Percentiles rank a stretch among this genome's conserved stretches.
phyloP scores from a whole-genome alignment of 2,797 vertebrate genomes.

The Premnoplex brunnescens region DNA sequence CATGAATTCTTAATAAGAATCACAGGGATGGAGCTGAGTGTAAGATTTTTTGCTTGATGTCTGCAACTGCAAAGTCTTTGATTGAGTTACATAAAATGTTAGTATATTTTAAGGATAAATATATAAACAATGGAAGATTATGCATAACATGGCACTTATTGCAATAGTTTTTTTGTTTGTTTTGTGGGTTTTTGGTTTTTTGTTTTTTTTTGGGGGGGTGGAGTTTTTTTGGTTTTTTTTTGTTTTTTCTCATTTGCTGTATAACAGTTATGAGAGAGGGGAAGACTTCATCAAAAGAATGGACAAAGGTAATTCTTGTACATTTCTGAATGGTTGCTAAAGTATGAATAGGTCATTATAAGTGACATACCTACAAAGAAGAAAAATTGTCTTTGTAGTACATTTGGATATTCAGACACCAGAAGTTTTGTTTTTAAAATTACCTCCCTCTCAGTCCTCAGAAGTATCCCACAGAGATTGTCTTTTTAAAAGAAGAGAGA shows the following conservation, averaged over 20 bases:
- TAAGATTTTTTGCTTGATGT: background rate
- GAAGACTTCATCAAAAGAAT: background rate
- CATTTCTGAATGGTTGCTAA: background rate
- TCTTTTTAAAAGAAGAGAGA: background rate
- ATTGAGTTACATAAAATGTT: background rate
- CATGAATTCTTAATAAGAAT: background rate
- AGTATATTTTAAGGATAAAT: background rate
- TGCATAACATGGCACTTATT: accelerated
- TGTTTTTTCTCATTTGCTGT: background rate
- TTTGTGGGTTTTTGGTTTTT: background rate
- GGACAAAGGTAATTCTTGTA: background rate
- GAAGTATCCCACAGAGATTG: background rate
- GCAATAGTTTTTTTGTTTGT: background rate
- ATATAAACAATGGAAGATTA: background rate
- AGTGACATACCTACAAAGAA: background rate
- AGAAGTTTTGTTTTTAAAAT: background rate
- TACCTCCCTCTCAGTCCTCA: background rate
- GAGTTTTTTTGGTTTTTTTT: background rate
- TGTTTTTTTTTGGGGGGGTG: too few species aligned
- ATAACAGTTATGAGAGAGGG: background rate
- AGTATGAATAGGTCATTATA: background rate
- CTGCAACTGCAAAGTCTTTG: background rate
- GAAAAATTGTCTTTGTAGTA: background rate
- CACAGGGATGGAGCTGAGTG: background rate
- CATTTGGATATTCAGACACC: background rate